Conservation (phyloP, 2,888 invertebrate genomes). For the Tinea pellionella region DNA sequence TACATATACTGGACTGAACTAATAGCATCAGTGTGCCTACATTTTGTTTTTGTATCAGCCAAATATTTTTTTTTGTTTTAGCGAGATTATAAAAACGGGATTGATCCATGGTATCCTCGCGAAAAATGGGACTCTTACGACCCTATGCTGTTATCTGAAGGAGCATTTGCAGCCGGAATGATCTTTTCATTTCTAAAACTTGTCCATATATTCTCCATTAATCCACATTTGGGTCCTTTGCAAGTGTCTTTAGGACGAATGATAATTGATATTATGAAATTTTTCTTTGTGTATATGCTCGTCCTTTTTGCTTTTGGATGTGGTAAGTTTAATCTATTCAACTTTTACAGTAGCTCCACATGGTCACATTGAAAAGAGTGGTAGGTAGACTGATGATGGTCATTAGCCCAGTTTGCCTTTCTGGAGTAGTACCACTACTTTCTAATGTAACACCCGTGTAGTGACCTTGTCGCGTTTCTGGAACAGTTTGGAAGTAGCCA, state of each 20-base stretch:
- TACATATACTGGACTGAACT: too few relatives aligned
- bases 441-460: too few relatives aligned
- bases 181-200: constrained; percentile 95
- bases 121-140: constrained; percentile 96
- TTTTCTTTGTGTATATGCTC: constrained; percentile 93
- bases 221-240: constrained; percentile 92
- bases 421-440: too few relatives aligned
- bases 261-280: constrained; percentile 95
- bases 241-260: constrained; percentile 95
- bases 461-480: too few relatives aligned
- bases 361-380: too few relatives aligned
- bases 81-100: constrained; percentile 76
- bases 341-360: neutral
- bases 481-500: too few relatives aligned
- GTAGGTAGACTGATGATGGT: too few relatives aligned
- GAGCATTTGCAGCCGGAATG: constrained; percentile 97
- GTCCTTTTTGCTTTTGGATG: constrained; percentile 96
- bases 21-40: too few relatives aligned
- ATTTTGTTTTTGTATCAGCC: too few relatives aligned
- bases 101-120: constrained; percentile 86
- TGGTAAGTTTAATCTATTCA: constrained; percentile 68
- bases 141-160: constrained; percentile 93
- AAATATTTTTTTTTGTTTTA: constrained; percentile 29
- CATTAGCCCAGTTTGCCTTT: too few relatives aligned
- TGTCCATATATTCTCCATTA: constrained; percentile 96